Evolutionary conservation across 2,113 vertebrate species (phyloP), one percentile per base, ranked within the genome.

Genomic region (Pholis gunnellus): DNA sequence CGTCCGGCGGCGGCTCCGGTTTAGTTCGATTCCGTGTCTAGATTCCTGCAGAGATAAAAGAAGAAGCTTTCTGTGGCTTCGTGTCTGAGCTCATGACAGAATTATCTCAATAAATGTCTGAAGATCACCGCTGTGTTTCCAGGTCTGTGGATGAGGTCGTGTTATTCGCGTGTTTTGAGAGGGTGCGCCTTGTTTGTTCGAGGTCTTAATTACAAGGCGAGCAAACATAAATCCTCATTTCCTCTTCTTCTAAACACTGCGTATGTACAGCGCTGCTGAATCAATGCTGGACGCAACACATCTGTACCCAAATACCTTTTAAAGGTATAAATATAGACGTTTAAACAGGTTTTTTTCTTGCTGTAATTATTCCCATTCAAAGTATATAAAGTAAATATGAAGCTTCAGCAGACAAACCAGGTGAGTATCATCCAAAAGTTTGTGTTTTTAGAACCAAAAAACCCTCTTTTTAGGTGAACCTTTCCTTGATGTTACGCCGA

Each of bases 181-280:
- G 88, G 87, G 90, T 72, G 88, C 27, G 91, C 29, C 87, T 22
- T 78, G 82, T 89, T 85, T 88, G 79, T 86, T 31, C 40, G 46
- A 78, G 60, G 44, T 79, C 27, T 27, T 93, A 92, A 93, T 94
- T 91, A 93, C 86, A 89, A 86, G 86, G 82, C 86, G n/a, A 56
- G 78, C 50, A n/a, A 82, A 78, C 52, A 6, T 29, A 81, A 87
- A 85, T 84, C 67, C 81, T 86, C 81, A 63, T 82, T 92, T 92
- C 84, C 90, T 75, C 69, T 4, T 31, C 52, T 75, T 72, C 70
- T 65, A 22, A 72, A 83, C 38, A 31, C 31, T 31, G 31, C 52
- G 70, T 40, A 57, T 54, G 56, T 29, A 9, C 8, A 20, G 52
- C 44, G 52, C 10, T 14, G 22, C 65, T 29, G 4, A 60, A 25